These are phyloP conservation scores for Gymnocypris eckloni DNA, from an alignment of 2,797 vertebrate genomes.

Conservation along the genomic window DNA sequence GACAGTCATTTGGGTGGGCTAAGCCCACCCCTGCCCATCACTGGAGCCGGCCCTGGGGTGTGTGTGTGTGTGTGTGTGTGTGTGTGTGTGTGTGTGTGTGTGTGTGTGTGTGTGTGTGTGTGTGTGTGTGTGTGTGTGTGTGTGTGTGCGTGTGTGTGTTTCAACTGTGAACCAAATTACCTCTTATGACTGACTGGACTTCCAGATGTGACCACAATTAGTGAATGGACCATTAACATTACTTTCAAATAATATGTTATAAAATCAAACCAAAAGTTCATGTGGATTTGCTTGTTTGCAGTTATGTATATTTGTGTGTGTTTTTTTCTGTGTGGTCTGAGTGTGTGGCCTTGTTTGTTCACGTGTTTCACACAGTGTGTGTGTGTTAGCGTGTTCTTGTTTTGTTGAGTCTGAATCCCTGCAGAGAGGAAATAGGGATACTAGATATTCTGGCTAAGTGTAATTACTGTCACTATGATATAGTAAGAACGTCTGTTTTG, in stretches of 20 bases:
- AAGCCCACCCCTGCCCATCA: too few species aligned
- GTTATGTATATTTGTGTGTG: conserved; percentile 1
- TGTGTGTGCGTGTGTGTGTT: background rate
- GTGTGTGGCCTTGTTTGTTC: conserved; percentile 14
- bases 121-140: too few species aligned
- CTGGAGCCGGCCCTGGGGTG: too few species aligned
- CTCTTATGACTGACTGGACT: background rate
- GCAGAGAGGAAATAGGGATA: conserved; percentile 12
- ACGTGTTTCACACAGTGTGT: background rate
- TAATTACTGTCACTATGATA: conserved; percentile 26
- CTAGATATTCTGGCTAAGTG: conserved; percentile 9
- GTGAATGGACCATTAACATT: background rate
- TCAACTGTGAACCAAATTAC: background rate
- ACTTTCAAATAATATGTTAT: background rate
- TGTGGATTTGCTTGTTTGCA: background rate
- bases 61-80: too few species aligned
- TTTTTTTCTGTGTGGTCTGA: conserved; percentile 10
- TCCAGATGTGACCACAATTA: background rate
- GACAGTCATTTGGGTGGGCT: too few species aligned
- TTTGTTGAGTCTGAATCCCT: conserved; percentile 1
- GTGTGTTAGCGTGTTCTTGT: conserved; percentile 19
- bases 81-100: too few species aligned
- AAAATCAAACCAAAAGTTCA: background rate
- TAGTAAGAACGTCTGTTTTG: conserved; percentile 10
- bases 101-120: too few species aligned